Evolutionary conservation across 2,888 invertebrate species (phyloP), one percentile per base, ranked within the genome.

Genomic region (Uropetala carovei): DNA sequence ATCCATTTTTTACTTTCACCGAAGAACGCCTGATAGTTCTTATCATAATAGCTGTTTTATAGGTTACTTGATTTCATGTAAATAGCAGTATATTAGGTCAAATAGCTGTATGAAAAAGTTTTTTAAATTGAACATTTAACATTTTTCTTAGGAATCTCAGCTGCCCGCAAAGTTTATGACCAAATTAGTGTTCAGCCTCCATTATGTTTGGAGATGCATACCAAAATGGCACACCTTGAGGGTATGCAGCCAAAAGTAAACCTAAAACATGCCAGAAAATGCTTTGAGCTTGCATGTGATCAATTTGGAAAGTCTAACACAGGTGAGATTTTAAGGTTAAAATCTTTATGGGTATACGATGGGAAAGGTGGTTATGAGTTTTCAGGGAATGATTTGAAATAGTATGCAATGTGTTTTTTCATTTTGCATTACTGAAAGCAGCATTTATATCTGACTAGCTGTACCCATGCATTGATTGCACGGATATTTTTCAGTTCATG

Each of bases 281-380:
- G 96, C 93, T 96, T 96, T 94, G 96, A 97, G 94, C 96, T 96
- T 93, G 96, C 97, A 60, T 95, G 96, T 22, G 95, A 96, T 92
- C 97, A 97, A 93, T 97, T 97, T 95, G 98, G 98, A 0, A 95
- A 95, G 93, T 95, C 95, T 7, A 96, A 96, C 94, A 95, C 96
- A 91, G 94, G 94, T 94, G 93, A 93, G 91, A 93, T 59, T 30
- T 14, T 58, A 85, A 68, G 81, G 30, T 27, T 16, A n/a, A 13
- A 9, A 58, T 59, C 58, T 9, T n/a, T 11, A 22, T 92, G 9
- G 92, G 18, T 11, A 91, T 57, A 86, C 5, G 16, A 89, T 57
- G 64, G 16, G n/a, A 82, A 92, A 92, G 18, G 1, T 5, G 13
- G 4, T 56, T 64, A 81, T 81, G 30, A 59, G 30, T 58, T 75